These are phyloP conservation scores for Pseudobourletiella spinata DNA, from an alignment of 1,140 invertebrate genomes.

Conservation along the genomic window DNA sequence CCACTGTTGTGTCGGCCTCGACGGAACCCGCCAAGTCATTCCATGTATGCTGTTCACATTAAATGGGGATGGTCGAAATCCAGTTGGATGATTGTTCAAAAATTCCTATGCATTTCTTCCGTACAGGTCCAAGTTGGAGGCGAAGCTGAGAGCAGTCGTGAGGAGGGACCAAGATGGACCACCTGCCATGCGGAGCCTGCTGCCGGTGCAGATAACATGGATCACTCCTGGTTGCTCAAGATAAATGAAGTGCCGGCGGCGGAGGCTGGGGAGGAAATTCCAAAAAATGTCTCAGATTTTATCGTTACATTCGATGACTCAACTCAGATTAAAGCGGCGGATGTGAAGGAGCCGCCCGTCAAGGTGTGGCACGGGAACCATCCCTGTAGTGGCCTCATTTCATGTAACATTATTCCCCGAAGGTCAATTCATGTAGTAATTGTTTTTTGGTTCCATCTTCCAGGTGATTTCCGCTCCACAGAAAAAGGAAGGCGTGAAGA, in stretches of 20 bases:
- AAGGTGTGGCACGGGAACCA: no score
- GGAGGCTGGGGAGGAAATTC: conserved; percentile 3
- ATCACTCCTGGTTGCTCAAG: conserved; percentile 33
- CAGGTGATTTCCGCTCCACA: conserved; percentile 9
- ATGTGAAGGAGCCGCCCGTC: neutral
- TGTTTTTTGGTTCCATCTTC: conserved; percentile 8
- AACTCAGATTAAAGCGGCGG: neutral
- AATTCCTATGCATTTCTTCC: no score
- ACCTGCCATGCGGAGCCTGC: no score
- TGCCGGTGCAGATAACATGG: conserved; percentile 12
- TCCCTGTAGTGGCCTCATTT: no score
- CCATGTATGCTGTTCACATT: no score
- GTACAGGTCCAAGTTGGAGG: no score
- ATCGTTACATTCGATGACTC: conserved; percentile 10
- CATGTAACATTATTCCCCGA: no score
- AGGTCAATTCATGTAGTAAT: conserved; percentile 6
- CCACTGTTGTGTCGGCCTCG: neutral
- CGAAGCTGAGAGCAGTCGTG: no score
- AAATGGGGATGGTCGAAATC: no score
- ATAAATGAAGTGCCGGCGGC: conserved; percentile 20
- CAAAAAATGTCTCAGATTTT: conserved; percentile 18
- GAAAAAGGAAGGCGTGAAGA: conserved; percentile 51
- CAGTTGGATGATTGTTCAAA: no score
- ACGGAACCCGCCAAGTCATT: neutral
- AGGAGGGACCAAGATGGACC: no score